Conservation (phyloP, 2,113 vertebrate genomes). For the Tauraco erythrolophus region DNA sequence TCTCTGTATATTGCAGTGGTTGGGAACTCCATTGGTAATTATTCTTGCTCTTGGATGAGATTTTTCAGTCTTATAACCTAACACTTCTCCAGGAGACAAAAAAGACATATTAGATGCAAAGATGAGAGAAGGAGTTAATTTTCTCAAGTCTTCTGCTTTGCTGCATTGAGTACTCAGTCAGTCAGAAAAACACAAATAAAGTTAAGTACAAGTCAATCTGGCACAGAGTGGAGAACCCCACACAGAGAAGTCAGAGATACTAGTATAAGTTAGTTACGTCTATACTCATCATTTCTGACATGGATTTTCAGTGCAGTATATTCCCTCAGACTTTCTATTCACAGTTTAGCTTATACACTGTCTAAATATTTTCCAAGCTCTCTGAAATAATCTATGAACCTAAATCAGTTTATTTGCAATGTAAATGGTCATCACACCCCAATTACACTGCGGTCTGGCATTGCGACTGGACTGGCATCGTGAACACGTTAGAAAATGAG, state of each 20-base stretch:
- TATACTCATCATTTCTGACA: not conserved
- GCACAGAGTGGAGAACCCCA: not conserved
- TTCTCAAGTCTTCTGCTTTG: not conserved
- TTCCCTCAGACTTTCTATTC: not conserved
- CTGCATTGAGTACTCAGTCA: not conserved
- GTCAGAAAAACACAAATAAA: not conserved
- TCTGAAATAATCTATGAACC: not conserved
- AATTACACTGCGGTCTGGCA: not conserved
- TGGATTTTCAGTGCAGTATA: not conserved
- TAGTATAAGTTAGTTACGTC: not conserved
- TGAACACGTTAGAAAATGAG: not conserved
- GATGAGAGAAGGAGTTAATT: not conserved
- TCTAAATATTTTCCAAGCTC: not conserved
- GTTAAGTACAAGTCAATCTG: not conserved
- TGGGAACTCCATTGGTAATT: not conserved
- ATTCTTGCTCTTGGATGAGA: not conserved
- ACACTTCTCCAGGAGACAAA: not conserved
- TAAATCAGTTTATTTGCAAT: not conserved
- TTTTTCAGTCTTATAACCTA: not conserved
- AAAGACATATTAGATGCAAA: not conserved
- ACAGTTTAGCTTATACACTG: not conserved
- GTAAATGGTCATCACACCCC: not conserved
- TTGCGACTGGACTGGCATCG: not conserved
- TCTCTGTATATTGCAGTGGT: not conserved
- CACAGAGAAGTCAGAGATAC: not conserved